Evolutionary conservation across 1,140 invertebrate genomes (phyloP).

Genomic region (Zaprionus kolodkinae): DNA sequence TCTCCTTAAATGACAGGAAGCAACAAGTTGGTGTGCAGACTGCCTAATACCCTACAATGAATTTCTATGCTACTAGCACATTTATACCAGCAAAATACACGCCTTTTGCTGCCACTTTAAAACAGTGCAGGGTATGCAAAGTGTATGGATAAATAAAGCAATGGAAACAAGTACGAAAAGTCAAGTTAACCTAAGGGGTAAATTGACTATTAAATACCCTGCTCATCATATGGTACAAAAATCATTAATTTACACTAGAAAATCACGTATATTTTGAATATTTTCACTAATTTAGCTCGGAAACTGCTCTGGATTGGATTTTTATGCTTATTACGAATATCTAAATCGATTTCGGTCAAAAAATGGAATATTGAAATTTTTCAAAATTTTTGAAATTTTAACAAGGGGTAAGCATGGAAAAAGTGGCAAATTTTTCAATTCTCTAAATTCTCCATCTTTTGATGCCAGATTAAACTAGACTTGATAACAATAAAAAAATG

Average conservation of each 20-base stretch:
- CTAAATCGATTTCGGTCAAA: background rate
- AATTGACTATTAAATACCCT: background rate
- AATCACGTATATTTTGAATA: background rate
- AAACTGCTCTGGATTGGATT: background rate
- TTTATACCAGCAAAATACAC: too few species aligned
- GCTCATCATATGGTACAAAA: background rate
- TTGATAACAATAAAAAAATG: too few species aligned
- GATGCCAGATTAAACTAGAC: too few species aligned
- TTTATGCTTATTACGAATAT: fast-evolving
- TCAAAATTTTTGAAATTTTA: background rate
- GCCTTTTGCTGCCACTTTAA: too few species aligned
- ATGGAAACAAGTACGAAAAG: background rate
- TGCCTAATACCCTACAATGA: background rate
- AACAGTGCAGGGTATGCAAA: too few species aligned
- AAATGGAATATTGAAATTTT: background rate
- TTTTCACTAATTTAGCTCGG: background rate
- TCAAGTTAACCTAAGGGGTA: background rate
- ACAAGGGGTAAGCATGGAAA: background rate
- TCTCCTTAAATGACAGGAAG: too few species aligned
- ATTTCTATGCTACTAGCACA: background rate
- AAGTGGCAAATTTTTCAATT: too few species aligned
- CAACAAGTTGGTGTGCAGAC: too few species aligned
- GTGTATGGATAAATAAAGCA: background rate
- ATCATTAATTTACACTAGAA: background rate
- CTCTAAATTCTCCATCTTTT: too few species aligned